Conservation (phyloP, 2,113 vertebrate species). For the Turnix velox region DNA sequence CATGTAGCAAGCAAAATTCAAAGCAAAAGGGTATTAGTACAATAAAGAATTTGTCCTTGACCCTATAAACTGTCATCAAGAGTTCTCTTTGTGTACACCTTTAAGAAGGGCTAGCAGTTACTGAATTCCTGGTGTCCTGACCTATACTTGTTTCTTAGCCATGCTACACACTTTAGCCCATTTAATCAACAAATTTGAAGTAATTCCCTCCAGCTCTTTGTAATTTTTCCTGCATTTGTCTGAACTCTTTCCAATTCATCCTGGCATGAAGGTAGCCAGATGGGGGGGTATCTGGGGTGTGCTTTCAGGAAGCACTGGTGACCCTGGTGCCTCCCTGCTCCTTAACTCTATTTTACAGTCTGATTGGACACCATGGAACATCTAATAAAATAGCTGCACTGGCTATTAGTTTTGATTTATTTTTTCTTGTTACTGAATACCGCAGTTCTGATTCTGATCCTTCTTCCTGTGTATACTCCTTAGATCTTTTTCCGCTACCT, state of each 20-base stretch:
- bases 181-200: conserved; percentile 39
- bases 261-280: neutral
- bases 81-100: neutral
- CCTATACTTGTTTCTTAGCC: neutral
- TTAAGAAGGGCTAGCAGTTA: neutral
- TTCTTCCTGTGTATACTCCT: neutral
- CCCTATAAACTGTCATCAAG: neutral
- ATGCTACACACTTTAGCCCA: neutral
- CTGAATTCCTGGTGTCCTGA: neutral
- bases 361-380: neutral
- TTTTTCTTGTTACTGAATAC: neutral
- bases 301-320: neutral
- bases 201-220: conserved; percentile 7
- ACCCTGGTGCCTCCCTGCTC: neutral
- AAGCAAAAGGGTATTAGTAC: neutral
- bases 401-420: neutral
- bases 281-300: neutral
- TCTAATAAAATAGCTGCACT: neutral
- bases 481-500: neutral
- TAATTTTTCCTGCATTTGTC: conserved; percentile 7
- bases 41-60: neutral
- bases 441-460: neutral
- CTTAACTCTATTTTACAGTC: neutral
- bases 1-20: neutral
- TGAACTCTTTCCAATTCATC: neutral